A percentile compares a stretch with the other conserved stretches of the same genome.
Conservation (phyloP, 2,888 invertebrate genomes). For the Tiphia femorata region DNA sequence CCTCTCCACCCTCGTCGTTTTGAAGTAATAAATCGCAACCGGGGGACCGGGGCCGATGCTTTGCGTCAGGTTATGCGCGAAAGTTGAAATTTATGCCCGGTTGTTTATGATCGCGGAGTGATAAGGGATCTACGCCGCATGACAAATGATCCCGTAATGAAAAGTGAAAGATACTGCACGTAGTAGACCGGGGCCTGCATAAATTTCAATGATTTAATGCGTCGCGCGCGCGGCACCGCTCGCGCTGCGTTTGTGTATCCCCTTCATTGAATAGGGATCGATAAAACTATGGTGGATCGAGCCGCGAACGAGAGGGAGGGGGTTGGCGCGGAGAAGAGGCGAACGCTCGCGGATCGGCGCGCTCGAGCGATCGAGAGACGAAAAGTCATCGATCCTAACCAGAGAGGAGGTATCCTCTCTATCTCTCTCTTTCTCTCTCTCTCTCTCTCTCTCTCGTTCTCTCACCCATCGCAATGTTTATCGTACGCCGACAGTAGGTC, state of each 20-base stretch:
- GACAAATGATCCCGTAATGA: conserved; percentile 69
- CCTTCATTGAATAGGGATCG: conserved; percentile 61
- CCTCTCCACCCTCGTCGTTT: conserved; percentile 59
- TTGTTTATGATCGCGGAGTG: conserved; percentile 69
- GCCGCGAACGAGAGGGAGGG: no score
- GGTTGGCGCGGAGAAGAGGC: no score
- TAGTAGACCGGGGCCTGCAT: conserved; percentile 60
- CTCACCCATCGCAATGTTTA: background rate
- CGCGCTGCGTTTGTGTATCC: conserved; percentile 46
- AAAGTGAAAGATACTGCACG: conserved; percentile 69
- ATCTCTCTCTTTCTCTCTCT: background rate
- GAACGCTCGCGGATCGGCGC: no score
- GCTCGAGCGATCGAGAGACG: conserved; percentile 22
- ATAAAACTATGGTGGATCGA: conserved; percentile 52
- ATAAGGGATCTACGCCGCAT: conserved; percentile 68
- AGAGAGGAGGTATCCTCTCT: conserved; percentile 11
- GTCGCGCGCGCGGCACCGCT: conserved; percentile 47
- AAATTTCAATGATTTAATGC: conserved; percentile 70
- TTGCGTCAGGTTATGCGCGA: conserved; percentile 67
- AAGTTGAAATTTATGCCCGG: conserved; percentile 69
- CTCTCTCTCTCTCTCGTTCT: background rate
- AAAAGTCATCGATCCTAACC: conserved; percentile 44
- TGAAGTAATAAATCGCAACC: conserved; percentile 65
- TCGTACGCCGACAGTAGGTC: conserved; percentile 1
- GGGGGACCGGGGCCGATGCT: conserved; percentile 59